Evolutionary conservation across 2,888 invertebrate species (phyloP).

Genomic region (Drosophila conformis): DNA sequence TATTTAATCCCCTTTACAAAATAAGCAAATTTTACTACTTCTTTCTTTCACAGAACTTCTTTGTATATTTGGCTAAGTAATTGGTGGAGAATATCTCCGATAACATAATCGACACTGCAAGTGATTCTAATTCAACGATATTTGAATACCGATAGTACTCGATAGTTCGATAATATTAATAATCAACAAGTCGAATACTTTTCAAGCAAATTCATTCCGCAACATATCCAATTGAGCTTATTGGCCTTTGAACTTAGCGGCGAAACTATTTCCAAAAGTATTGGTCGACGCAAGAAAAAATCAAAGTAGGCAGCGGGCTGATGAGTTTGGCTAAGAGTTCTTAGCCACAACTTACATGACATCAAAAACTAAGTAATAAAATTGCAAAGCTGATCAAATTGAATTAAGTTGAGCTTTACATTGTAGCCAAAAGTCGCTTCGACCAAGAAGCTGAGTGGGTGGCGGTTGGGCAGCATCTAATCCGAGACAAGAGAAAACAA

Average conservation of each 20-base stretch:
- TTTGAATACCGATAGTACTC: background rate
- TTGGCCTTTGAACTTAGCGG: background rate
- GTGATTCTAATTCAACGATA: too few relatives aligned
- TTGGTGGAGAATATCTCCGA: background rate
- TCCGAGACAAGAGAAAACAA: constrained; percentile 32
- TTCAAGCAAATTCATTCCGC: background rate
- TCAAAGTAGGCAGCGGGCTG: background rate
- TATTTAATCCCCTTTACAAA: too few relatives aligned
- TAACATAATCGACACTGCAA: background rate
- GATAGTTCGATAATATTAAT: background rate
- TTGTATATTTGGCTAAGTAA: background rate
- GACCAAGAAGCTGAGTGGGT: background rate
- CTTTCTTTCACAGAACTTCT: background rate
- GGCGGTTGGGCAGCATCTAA: constrained; percentile 2
- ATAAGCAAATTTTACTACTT: background rate
- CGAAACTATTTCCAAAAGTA: background rate
- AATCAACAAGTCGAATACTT: background rate
- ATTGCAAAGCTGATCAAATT: constrained; percentile 3
- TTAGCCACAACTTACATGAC: background rate
- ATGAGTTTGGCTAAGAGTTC: background rate
- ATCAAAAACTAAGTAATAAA: background rate
- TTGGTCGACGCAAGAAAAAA: background rate
- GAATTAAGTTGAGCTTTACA: constrained; percentile 3
- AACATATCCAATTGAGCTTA: background rate
- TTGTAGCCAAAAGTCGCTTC: constrained; percentile 5